These are phyloP conservation scores for Platyrinchus mystaceus DNA, from an alignment of 2,797 vertebrate genomes.

Conservation along the genomic window DNA sequence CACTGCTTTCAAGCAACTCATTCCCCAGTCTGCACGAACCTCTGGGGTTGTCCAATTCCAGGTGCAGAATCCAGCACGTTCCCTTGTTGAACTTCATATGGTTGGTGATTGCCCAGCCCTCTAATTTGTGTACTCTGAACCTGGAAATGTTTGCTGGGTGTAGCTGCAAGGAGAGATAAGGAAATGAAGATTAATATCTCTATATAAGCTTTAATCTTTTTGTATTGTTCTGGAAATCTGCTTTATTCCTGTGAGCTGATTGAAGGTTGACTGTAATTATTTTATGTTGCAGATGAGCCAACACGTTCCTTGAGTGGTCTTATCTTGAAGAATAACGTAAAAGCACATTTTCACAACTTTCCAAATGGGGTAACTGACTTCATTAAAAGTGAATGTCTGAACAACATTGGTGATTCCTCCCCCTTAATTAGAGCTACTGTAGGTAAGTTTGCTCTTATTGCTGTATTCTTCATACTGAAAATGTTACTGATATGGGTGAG, in stretches of 20 bases:
- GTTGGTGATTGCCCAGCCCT: neutral
- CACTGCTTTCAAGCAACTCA: neutral
- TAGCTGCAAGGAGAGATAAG: neutral
- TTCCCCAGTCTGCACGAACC: neutral
- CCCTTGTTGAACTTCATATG: neutral
- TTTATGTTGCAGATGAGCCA: slow-evolving; percentile 87
- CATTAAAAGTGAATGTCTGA: slow-evolving; percentile 96
- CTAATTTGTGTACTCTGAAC: neutral
- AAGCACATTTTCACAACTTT: slow-evolving; percentile 97
- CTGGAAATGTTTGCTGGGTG: neutral
- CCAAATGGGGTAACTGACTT: slow-evolving; percentile 95
- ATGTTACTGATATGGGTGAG: neutral
- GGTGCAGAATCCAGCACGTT: neutral
- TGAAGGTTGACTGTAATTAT: neutral
- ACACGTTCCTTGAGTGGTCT: slow-evolving; percentile 96
- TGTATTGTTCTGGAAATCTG: neutral
- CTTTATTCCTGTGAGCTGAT: neutral
- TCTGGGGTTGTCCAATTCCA: neutral
- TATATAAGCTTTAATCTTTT: neutral
- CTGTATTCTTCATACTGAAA: neutral
- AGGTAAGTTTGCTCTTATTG: slow-evolving; percentile 80
- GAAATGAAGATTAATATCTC: neutral
- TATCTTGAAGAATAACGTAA: slow-evolving; percentile 98
- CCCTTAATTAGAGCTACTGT: slow-evolving; percentile 96
- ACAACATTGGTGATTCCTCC: slow-evolving; percentile 94